Evolutionary conservation across 1,140 invertebrate genomes (phyloP), one percentile per base, ranked within the genome.

Genomic region (Leptinotarsa texana): DNA sequence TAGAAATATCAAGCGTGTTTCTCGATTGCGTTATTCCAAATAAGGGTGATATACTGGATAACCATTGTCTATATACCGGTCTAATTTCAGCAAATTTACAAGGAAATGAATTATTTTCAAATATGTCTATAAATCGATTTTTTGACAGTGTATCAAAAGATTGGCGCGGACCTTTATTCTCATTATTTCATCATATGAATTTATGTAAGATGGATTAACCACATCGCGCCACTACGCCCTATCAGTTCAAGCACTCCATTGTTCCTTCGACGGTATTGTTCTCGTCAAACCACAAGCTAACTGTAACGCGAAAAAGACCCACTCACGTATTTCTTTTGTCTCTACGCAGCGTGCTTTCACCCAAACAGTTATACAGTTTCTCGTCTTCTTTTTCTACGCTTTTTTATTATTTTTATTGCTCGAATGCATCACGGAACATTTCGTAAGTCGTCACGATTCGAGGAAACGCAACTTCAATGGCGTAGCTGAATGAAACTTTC

Each of bases 291-390:
- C 51, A 57, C 51, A 57, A 57, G 51, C 51, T 57, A 57, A 57
- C 51, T 57, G 51, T 57, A 57, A 57, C 51, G 51, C 51, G n/a
- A 42, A 57, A 57, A 57, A 57, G 51, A 57, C 51, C 51, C 51
- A 57, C 51, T 57, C 51, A 57, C 51, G 17, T 57, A 57, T 57
- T 57, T 57, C 51, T 57, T 57, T 57, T n/a, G 51, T 57, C 51
- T 57, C n/a, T 57, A 57, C 15, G 51, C 51, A 57, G 51, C 51
- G 51, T 57, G 51, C 51, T 57, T 57, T 57, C 51, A 57, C 51
- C 51, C 51, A 57, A 57, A 57, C 17, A 57, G 51, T 57, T 57
- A 57, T 57, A 57, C 17, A 17, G 15, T 15, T 57, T 57, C 51
- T 57, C n/a, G n/a, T 57, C 15, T 57, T 57, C 51, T 57, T 42